phyloP scores from a whole-genome alignment of 1,140 invertebrate species.

The Drosophila baimaii region DNA sequence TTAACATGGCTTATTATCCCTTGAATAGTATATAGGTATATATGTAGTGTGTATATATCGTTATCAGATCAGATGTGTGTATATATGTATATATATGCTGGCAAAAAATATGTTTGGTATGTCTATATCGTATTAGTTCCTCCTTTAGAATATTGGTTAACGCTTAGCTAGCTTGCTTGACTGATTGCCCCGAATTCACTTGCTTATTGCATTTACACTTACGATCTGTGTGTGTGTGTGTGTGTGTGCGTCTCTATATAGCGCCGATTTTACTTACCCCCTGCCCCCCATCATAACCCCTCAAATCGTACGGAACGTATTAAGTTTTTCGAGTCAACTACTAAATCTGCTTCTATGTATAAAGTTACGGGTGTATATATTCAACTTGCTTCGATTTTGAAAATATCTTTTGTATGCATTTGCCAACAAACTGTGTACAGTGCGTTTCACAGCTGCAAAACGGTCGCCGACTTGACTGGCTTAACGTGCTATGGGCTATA shows the following conservation, averaged over 20 bases:
- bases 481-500: slow-evolving; percentile 36
- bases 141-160: slow-evolving; percentile 64
- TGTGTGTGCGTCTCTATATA: slow-evolving; percentile 22
- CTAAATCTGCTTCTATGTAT: slow-evolving; percentile 33
- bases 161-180: slow-evolving; percentile 64
- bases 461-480: slow-evolving; percentile 1
- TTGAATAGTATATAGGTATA: slow-evolving; percentile 41
- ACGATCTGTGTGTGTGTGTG: slow-evolving; percentile 22
- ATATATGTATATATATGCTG: slow-evolving; percentile 69
- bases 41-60: slow-evolving; percentile 38
- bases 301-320: slow-evolving; percentile 53
- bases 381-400: slow-evolving; percentile 52
- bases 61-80: slow-evolving; percentile 50
- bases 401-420: slow-evolving; percentile 58
- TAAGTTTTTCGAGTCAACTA: slow-evolving; percentile 52
- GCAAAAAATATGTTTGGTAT: slow-evolving; percentile 68
- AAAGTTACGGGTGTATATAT: slow-evolving; percentile 42
- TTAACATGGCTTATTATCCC: slow-evolving; percentile 47
- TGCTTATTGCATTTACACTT: slow-evolving; percentile 57
- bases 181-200: slow-evolving; percentile 71
- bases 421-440: slow-evolving; percentile 59
- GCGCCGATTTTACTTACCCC: slow-evolving; percentile 17
- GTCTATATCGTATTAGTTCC: slow-evolving; percentile 29
- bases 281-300: background rate
- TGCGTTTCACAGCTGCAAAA: slow-evolving; percentile 26